Evolutionary conservation across 2,888 invertebrate species (phyloP).

Genomic region (Troglohyphantes excavatus): DNA sequence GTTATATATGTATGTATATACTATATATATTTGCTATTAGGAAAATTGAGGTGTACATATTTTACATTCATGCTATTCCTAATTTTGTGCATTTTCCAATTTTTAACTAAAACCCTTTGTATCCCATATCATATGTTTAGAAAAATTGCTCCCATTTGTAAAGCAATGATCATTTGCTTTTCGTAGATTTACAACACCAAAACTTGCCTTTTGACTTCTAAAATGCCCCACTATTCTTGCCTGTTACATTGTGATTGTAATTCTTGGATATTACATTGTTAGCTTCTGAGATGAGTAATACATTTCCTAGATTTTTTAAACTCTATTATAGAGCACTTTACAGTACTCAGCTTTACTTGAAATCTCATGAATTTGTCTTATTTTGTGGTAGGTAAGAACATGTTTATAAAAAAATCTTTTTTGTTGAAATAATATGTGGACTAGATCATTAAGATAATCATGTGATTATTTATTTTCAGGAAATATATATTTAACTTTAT

Average conservation of each 20-base stretch:
- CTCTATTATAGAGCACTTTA: slow-evolving; percentile 28
- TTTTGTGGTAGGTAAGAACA: too few relatives aligned
- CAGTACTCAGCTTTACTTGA: slow-evolving; percentile 29
- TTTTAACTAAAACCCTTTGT: slow-evolving; percentile 33
- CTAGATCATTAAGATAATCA: too few relatives aligned
- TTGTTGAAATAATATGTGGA: too few relatives aligned
- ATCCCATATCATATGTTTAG: slow-evolving; percentile 44
- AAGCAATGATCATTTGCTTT: slow-evolving; percentile 30
- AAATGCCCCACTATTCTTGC: slow-evolving; percentile 49
- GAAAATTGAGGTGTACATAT: slow-evolving; percentile 56
- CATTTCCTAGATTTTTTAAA: slow-evolving; percentile 39
- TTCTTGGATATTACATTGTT: slow-evolving; percentile 40
- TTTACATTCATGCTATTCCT: slow-evolving; percentile 57
- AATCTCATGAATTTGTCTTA: background rate
- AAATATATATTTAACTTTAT: too few relatives aligned
- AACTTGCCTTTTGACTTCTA: slow-evolving; percentile 61
- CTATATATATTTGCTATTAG: slow-evolving; percentile 70
- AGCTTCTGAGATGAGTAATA: slow-evolving; percentile 38
- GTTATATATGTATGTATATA: slow-evolving; percentile 64
- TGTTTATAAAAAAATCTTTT: too few relatives aligned
- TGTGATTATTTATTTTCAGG: too few relatives aligned
- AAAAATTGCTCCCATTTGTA: slow-evolving; percentile 16
- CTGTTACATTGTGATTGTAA: slow-evolving; percentile 40
- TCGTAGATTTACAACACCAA: slow-evolving; percentile 44
- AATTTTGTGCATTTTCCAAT: slow-evolving; percentile 50